These are phyloP conservation scores for Falco concolor DNA, from an alignment of 2,797 vertebrate genomes.

Conservation along the genomic window DNA sequence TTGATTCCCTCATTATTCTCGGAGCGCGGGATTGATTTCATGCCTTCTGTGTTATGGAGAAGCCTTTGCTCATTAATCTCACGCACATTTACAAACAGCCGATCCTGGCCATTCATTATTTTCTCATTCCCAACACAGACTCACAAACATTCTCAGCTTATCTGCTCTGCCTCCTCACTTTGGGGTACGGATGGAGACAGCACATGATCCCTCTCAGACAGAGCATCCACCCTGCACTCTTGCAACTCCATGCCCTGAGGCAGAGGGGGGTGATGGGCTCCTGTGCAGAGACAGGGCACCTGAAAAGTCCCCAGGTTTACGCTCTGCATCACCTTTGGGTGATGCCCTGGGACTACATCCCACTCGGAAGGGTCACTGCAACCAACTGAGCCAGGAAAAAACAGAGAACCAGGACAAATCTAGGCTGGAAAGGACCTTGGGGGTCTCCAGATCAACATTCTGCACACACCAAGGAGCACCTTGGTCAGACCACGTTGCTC, in stretches of 20 bases:
- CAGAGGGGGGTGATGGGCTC: neutral
- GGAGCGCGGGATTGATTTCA: conserved; percentile 53
- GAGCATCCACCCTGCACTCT: neutral
- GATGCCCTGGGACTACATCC: neutral
- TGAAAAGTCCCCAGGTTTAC: accelerated
- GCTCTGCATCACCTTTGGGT: neutral
- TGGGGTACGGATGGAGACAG: neutral
- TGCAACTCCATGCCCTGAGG: accelerated
- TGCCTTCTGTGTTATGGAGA: conserved; percentile 54
- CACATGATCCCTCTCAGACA: neutral
- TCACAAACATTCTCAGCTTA: neutral
- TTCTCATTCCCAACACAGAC: neutral
- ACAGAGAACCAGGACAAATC: neutral
- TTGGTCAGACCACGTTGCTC: neutral
- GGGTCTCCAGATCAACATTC: neutral
- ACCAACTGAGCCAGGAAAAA: neutral
- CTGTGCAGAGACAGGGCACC: neutral
- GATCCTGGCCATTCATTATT: conserved; percentile 50
- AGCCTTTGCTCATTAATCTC: conserved; percentile 66
- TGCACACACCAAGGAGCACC: neutral
- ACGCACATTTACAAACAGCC: conserved; percentile 12
- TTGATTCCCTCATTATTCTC: conserved; percentile 75
- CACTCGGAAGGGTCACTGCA: accelerated
- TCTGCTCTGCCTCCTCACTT: neutral
- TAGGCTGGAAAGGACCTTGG: neutral